Evolutionary conservation across 1,140 invertebrate species (phyloP), one percentile per base, ranked within the genome.

Genomic region (Drosophila tani): DNA sequence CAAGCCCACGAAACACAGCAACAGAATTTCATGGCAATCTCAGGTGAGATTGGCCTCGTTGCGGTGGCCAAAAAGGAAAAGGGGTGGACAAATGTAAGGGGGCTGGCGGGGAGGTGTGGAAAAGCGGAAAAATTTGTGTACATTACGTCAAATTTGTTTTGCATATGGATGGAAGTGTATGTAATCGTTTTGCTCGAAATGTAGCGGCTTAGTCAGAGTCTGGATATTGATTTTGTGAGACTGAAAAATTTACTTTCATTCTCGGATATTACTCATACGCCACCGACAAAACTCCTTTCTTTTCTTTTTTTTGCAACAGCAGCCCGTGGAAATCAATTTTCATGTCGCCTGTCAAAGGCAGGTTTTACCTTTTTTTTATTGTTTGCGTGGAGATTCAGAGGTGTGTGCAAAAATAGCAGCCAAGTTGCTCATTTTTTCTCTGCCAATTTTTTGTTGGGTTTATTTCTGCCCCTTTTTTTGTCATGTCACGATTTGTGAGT

Each of bases 1-100:
- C 77, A 70, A 66, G 55, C 74, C 35, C 60, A 55, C 46, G 29
- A 56, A 56, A 47, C 41, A 56, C 41, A 56, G 47, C 75, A 75
- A 67, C 67, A 78, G 45, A 69, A 80, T 78, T 88, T 88, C 79
- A 81, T 69, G 63, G 84, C 81, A 84, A 73, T 78, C 71, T 86
- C 84, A 86, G 84, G 84, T 86, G 67, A 87, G 84, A 88, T 86
- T 87, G 71, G 71, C 84, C 76, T 64, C 79, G 60, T 70, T 80
- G 67, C 73, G 67, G 74, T 40, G 29, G 58, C 6, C 38, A 63
- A 66, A 65, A 70, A 9, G 24, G 40, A 35, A 50, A 70, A 53
- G 53, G 35, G 49, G 55, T 53, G 24, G 43, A 65, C 47, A 68
- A 80, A 60, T 24, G 19, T 24, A 40, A 41, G 24, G 46, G 15